Conservation (phyloP, 2,888 invertebrate genomes). For the Pinctada fucata region DNA sequence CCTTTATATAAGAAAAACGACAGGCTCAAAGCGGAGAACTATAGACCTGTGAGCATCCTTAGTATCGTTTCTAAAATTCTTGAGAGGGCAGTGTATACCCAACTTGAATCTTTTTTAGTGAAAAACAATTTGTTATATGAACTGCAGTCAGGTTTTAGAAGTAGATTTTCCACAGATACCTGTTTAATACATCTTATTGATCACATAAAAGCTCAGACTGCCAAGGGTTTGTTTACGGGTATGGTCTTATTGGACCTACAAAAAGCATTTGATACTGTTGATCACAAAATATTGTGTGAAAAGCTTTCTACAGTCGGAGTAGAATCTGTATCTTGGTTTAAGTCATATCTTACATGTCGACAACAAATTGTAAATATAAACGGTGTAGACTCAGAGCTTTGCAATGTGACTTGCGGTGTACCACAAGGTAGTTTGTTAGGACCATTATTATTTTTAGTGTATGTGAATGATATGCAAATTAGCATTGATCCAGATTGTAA, state of each 20-base stretch:
- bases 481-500: background rate
- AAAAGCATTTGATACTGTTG: conserved; percentile 40
- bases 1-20: conserved; percentile 40
- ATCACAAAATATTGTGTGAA: conserved; percentile 34
- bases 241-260: conserved; percentile 37
- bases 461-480: background rate
- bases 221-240: conserved; percentile 23
- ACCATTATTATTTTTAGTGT: background rate
- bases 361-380: background rate
- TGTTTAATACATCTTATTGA: conserved; percentile 33
- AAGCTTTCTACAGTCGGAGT: conserved; percentile 32
- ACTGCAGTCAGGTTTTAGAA: conserved; percentile 31
- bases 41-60: conserved; percentile 46
- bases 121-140: conserved; percentile 31
- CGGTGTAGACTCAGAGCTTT: background rate
- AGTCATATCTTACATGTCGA: conserved; percentile 33
- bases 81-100: conserved; percentile 26
- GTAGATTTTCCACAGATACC: conserved; percentile 31
- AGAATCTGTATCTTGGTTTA: conserved; percentile 28
- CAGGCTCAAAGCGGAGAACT: conserved; percentile 35
- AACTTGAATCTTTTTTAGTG: conserved; percentile 30
- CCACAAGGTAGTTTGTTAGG: conserved; percentile 18
- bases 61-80: conserved; percentile 42
- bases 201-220: conserved; percentile 31
- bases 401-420: conserved; percentile 13